Conservation (phyloP, 2,888 invertebrate species). For the Stenoptilia bipunctidactyla region DNA sequence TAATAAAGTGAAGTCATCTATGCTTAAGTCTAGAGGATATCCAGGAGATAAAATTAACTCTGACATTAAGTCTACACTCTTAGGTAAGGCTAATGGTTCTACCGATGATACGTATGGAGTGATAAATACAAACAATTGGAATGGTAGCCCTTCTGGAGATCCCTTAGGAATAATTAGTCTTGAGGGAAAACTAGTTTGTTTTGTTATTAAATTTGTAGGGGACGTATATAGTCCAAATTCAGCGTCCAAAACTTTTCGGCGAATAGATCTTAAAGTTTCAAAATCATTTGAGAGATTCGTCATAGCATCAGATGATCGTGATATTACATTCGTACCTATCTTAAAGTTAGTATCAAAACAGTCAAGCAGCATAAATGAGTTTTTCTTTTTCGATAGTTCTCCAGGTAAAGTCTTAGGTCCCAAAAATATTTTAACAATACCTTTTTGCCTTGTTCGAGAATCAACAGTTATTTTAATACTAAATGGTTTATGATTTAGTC, state of each 20-base stretch:
- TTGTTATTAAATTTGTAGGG: slow-evolving; percentile 54
- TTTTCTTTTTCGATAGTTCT: slow-evolving; percentile 58
- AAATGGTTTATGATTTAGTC: slow-evolving; percentile 81
- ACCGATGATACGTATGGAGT: slow-evolving; percentile 50
- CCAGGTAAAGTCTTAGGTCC: slow-evolving; percentile 77
- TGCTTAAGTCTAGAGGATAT: slow-evolving; percentile 80
- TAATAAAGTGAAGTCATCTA: slow-evolving; percentile 55
- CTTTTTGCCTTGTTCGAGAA: slow-evolving; percentile 71
- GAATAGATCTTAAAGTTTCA: slow-evolving; percentile 70
- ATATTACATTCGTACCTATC: slow-evolving; percentile 74
- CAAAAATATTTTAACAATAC: slow-evolving; percentile 75
- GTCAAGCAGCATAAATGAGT: slow-evolving; percentile 73
- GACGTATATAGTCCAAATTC: slow-evolving; percentile 61
- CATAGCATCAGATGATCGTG: slow-evolving; percentile 73
- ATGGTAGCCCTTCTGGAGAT: slow-evolving; percentile 72
- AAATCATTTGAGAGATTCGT: slow-evolving; percentile 73
- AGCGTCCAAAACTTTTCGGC: slow-evolving; percentile 72
- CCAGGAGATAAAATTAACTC: slow-evolving; percentile 58
- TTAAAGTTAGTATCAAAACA: slow-evolving; percentile 70
- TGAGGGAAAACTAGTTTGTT: slow-evolving; percentile 75
- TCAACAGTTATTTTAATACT: slow-evolving; percentile 73
- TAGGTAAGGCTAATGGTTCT: background rate
- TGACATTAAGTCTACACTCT: slow-evolving; percentile 42
- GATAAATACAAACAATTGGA: slow-evolving; percentile 75
- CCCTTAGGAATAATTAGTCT: slow-evolving; percentile 81